These are phyloP conservation scores for Sebastolobus alascanus DNA, from an alignment of 2,797 vertebrate species.

Conservation along the genomic window DNA sequence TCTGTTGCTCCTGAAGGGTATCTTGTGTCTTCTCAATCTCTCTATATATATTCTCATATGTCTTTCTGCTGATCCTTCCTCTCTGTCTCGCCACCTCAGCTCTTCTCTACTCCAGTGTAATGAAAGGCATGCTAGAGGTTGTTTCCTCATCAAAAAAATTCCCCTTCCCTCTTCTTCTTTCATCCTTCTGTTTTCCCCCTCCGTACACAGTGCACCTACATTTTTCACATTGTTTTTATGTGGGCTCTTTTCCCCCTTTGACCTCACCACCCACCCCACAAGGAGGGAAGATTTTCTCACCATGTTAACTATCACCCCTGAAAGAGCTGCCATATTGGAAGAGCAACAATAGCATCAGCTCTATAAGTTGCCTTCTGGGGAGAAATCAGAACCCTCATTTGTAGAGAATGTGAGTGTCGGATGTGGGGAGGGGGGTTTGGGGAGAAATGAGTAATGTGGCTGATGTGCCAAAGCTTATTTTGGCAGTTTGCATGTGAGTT, in stretches of 20 bases:
- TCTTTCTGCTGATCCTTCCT: conserved; percentile 12
- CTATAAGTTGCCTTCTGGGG: conserved; percentile 28
- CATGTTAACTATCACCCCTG: conserved; percentile 20
- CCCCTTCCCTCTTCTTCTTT: not conserved
- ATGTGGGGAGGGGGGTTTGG: not conserved
- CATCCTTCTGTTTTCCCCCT: conserved; percentile 18
- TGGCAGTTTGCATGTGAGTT: not conserved
- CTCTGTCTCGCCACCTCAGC: conserved; percentile 1
- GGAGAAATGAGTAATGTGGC: conserved; percentile 9
- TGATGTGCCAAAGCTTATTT: conserved; percentile 15
- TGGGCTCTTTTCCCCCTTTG: conserved; percentile 8
- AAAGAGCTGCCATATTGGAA: conserved; percentile 19
- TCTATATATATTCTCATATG: not conserved
- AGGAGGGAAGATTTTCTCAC: conserved; percentile 29
- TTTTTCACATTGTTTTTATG: conserved; percentile 26
- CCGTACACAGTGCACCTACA: not conserved
- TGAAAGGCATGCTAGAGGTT: conserved; percentile 35
- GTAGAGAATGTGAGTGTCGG: not conserved
- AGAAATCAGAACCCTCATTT: conserved; percentile 46
- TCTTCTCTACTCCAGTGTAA: conserved; percentile 24
- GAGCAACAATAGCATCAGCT: conserved; percentile 40
- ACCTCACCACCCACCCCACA: conserved; percentile 10
- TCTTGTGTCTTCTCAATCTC: conserved; percentile 26
- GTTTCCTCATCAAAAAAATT: conserved; percentile 19
- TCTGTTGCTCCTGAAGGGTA: conserved; percentile 36